Conservation (phyloP, 2,888 invertebrate species). For the Apotomis capreana region DNA sequence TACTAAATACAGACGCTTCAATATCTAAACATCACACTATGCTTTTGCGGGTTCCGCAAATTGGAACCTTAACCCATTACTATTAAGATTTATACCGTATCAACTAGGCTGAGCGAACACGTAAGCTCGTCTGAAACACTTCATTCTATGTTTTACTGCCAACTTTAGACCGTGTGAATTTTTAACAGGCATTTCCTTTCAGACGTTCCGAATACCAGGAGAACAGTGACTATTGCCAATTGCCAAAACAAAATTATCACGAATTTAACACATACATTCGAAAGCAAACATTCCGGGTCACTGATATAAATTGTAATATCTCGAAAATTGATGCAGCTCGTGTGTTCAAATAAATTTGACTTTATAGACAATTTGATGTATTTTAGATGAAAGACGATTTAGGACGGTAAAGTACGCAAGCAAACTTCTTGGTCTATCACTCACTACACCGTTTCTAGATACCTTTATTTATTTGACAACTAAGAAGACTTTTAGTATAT, state of each 20-base stretch:
- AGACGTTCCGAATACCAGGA: slow-evolving; percentile 4
- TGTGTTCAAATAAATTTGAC: too few relatives aligned
- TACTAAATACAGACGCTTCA: slow-evolving; percentile 9
- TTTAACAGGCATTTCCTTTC: slow-evolving; percentile 34
- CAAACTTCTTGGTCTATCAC: too few relatives aligned
- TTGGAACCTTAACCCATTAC: neutral
- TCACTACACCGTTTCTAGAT: too few relatives aligned
- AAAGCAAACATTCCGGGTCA: too few relatives aligned
- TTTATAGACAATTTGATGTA: too few relatives aligned
- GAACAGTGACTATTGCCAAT: neutral
- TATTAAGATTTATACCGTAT: neutral
- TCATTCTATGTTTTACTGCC: slow-evolving; percentile 10
- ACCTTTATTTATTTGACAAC: too few relatives aligned
- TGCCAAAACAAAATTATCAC: neutral
- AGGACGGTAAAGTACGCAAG: too few relatives aligned
- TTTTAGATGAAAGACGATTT: too few relatives aligned
- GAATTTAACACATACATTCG: neutral
- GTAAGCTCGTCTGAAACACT: neutral
- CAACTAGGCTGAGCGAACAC: neutral
- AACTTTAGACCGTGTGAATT: slow-evolving; percentile 16
- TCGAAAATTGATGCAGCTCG: too few relatives aligned
- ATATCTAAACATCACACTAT: neutral
- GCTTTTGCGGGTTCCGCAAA: neutral
- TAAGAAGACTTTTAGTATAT: too few relatives aligned
- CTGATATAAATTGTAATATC: too few relatives aligned